Evolutionary conservation across 2,797 vertebrate species (phyloP).

Genomic region (Micrastur ruficollis): DNA sequence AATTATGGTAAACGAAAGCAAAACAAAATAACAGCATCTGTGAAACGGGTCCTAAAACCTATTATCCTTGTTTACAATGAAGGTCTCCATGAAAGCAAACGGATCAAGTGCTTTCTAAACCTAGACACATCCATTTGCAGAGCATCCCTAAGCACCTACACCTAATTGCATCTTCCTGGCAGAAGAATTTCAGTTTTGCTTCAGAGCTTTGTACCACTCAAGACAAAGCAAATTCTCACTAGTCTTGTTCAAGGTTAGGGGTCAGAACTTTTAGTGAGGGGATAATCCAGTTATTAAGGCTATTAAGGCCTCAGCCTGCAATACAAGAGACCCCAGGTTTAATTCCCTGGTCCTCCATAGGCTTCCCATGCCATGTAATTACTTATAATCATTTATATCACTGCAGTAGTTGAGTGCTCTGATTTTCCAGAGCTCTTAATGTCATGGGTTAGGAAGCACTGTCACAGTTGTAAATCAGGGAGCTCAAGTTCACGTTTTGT

Average conservation of each 20-base stretch:
- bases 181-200: background rate
- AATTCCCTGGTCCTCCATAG: background rate
- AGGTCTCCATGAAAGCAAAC: background rate
- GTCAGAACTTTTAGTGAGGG: background rate
- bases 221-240: background rate
- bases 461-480: background rate
- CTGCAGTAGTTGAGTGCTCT: background rate
- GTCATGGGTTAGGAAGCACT: background rate
- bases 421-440: background rate
- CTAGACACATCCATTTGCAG: background rate
- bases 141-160: background rate
- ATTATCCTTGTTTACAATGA: background rate
- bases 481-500: background rate
- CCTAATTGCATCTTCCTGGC: background rate
- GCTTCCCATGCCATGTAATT: background rate
- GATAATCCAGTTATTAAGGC: conserved; percentile 14
- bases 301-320: background rate
- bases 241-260: background rate
- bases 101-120: background rate
- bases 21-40: background rate
- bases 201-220: background rate
- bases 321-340: background rate
- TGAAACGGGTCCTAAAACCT: background rate
- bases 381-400: background rate
- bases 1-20: background rate